Evolutionary conservation across 2,113 vertebrate species (phyloP).

Genomic region (Daphoenositta chrysoptera): DNA sequence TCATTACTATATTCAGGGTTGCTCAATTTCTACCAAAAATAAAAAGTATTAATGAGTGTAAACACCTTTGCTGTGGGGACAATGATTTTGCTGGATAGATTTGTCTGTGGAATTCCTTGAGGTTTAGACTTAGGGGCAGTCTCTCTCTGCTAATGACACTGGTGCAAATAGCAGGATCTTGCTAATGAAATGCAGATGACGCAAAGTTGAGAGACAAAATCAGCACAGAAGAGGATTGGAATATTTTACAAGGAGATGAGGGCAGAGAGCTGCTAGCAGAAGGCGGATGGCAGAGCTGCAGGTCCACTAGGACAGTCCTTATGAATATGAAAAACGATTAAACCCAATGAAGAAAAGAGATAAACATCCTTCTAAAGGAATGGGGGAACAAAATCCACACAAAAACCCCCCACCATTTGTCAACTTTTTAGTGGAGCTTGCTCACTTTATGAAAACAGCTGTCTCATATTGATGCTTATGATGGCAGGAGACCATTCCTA

Average conservation of each 20-base stretch:
- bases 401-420: fast-evolving
- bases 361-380: not conserved
- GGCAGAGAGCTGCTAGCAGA: not conserved
- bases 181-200: not conserved
- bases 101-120: not conserved
- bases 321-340: not conserved
- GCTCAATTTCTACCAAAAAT: not conserved
- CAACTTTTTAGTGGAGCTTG: not conserved
- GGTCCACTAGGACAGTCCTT: not conserved
- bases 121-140: not conserved
- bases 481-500: not conserved
- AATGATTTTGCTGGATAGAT: not conserved
- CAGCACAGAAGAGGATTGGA: not conserved
- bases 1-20: not conserved
- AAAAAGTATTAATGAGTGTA: not conserved
- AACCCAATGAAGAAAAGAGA: not conserved
- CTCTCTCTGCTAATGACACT: not conserved
- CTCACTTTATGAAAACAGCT: not conserved
- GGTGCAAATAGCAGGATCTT: not conserved
- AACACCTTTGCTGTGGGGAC: not conserved
- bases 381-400: not conserved
- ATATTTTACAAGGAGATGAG: not conserved
- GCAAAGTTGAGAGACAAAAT: not conserved
- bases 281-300: not conserved
- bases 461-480: not conserved